A percentile compares a stretch with the other conserved stretches of the same genome.
These are phyloP conservation scores for Antigone vipio DNA, from an alignment of 2,113 vertebrate genomes.

Conservation along the genomic window DNA sequence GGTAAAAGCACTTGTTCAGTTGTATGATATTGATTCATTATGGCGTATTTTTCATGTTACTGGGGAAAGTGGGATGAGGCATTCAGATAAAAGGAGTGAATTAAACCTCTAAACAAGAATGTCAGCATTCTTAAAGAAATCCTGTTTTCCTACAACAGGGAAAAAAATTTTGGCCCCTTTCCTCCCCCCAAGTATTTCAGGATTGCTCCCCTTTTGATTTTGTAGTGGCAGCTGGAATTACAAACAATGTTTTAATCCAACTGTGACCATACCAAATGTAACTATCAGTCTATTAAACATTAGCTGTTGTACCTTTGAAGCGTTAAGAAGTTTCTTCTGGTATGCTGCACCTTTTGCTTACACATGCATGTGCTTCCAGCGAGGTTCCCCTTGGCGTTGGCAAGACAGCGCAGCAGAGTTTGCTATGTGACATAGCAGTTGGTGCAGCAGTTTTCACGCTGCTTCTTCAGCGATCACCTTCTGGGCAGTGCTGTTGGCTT, in stretches of 20 bases:
- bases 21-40: background rate
- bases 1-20: background rate
- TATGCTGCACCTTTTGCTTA: background rate
- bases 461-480: background rate
- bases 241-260: background rate
- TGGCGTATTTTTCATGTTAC: background rate
- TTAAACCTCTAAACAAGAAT: background rate
- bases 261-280: background rate
- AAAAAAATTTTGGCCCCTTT: background rate
- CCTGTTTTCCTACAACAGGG: background rate
- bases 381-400: background rate
- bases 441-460: background rate
- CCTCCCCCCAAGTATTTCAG: background rate
- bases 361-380: background rate
- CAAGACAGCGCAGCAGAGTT: background rate
- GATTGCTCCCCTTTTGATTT: background rate
- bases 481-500: background rate
- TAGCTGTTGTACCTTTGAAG: background rate
- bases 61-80: background rate
- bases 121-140: background rate
- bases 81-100: background rate
- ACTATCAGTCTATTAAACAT: background rate
- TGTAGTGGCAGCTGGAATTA: background rate
- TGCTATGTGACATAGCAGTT: accelerated
- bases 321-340: background rate